Base-by-base conservation (phyloP, 2,888 invertebrate genomes). In the Cantharis rufa region DNA sequence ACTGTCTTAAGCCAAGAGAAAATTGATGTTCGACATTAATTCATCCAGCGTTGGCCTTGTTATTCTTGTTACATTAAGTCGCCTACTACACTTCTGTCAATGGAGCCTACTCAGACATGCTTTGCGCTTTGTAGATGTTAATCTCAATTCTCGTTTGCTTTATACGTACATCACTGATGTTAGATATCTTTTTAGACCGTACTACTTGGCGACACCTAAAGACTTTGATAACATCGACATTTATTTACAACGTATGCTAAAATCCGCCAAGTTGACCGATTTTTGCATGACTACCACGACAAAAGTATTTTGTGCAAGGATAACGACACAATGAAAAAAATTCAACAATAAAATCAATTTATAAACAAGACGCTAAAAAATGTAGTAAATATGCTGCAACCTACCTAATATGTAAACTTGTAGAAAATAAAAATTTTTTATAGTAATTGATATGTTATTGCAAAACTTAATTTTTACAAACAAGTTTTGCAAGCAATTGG, bases 171-270 rank as follows among this genome's bases (percentile, higher is more conserved):
- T 82, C 82, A 82, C 79, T 82, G 83, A 82, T 82, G 82, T 80
- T 80, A 81, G 82, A 82, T 83, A 83, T 83, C 83, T 83, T 82
- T 83, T 82, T 82, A 81, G 82, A 79, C 48, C 48, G 13, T 48
- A 79, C 82, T 83, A 80, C 83, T 83, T 82, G 82, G 83, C 82
- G 83, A 84, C 84, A 84, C 84, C 83, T 83, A 80, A 81, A 81
- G 81, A 83, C 78, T 72, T 76, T 80, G 84, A 84, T 84, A 84
- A 84, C 80, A 84, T 84, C 84, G 79, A 74, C 82, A 81, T 80
- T 82, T 82, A 82, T 48, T 48, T 48, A 48, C 48, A 66, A 16
- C 64, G 64, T 21, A 21, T 21, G 18, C 16, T 21, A 66, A 64
- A 66, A 66, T 66, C 18, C 13, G n/a, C 48, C n/a, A 48, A 48